These are phyloP conservation scores for Clepsis dumicolana DNA, from an alignment of 2,888 invertebrate species.

Conservation along the genomic window DNA sequence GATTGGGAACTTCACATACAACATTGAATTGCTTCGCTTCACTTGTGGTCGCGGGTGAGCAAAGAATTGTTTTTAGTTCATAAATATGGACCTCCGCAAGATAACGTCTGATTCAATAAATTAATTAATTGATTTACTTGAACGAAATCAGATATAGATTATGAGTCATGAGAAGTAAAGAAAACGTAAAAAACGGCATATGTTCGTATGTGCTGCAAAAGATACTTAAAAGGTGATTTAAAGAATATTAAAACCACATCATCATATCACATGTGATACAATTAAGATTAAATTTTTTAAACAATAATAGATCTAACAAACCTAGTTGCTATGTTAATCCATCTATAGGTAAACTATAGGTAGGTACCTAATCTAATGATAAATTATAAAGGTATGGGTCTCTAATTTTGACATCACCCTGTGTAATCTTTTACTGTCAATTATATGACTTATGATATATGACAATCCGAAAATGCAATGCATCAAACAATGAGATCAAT, in stretches of 20 bases:
- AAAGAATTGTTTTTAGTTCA: too few species aligned
- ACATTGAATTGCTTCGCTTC: too few species aligned
- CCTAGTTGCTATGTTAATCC: too few species aligned
- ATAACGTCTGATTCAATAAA: too few species aligned
- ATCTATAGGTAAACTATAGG: too few species aligned
- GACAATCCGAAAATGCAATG: slow-evolving; percentile 77
- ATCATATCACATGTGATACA: neutral
- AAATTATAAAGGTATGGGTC: too few species aligned
- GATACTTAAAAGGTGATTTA: neutral
- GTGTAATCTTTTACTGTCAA: slow-evolving; percentile 53
- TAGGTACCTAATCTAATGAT: too few species aligned
- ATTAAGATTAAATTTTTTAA: neutral
- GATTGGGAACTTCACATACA: too few species aligned
- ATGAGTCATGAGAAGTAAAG: neutral
- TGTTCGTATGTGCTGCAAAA: neutral
- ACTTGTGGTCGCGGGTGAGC: too few species aligned
- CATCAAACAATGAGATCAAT: slow-evolving; percentile 75
- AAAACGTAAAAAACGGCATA: neutral
- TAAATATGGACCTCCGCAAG: too few species aligned
- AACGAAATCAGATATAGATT: neutral
- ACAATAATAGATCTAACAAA: neutral
- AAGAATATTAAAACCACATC: slow-evolving; percentile 2
- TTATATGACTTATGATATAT: slow-evolving; percentile 58
- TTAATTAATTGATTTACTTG: neutral
- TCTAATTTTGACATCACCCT: slow-evolving; percentile 56